Evolutionary conservation across 2,113 vertebrate genomes (phyloP).

Genomic region (zebrafish (Danio rerio)): DNA sequence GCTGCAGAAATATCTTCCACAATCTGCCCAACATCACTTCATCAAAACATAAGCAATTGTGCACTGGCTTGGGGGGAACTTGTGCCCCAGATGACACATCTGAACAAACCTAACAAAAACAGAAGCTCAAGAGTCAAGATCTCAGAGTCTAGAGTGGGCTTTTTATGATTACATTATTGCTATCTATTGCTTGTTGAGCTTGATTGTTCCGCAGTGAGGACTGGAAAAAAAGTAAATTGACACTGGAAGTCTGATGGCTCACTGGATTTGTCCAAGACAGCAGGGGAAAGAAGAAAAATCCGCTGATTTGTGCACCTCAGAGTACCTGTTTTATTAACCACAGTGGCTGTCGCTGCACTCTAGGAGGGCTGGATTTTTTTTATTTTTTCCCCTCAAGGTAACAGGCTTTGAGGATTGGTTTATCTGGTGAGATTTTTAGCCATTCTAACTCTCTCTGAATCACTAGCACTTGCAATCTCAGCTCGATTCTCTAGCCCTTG

Average conservation of each 20-base stretch:
- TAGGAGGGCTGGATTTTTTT: constrained; percentile 54
- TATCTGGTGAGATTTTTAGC: constrained; percentile 6
- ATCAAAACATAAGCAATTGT: constrained; percentile 55
- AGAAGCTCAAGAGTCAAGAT: constrained; percentile 62
- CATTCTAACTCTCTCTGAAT: constrained; percentile 1
- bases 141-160: constrained; percentile 66
- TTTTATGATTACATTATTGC: constrained; percentile 72
- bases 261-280: constrained; percentile 60
- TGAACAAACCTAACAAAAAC: constrained; percentile 58
- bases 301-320: constrained; percentile 64
- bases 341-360: constrained; percentile 60
- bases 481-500: background rate
- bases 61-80: constrained; percentile 52
- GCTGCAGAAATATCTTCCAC: constrained; percentile 59
- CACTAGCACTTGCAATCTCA: constrained; percentile 8
- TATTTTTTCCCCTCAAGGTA: background rate
- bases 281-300: constrained; percentile 63
- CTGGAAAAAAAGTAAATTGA: constrained; percentile 48
- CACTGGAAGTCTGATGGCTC: constrained; percentile 57
- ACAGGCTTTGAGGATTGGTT: constrained; percentile 31
- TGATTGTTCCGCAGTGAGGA: constrained; percentile 56
- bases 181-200: constrained; percentile 61
- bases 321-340: constrained; percentile 62
- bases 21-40: constrained; percentile 60
- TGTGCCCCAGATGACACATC: constrained; percentile 48